phyloP scores from a whole-genome alignment of 1,140 invertebrate species.

The silkworm (Bombyx mori) region ASM3026992v2 NC_085109.1:9940001-9940500 shows the following conservation, averaged over 20 bases:
- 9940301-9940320: too few species aligned
- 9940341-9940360: too few species aligned
- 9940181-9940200: constrained; percentile 20
- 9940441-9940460: constrained; percentile 98
- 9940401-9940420: constrained; percentile 98
- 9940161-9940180: constrained; percentile 82
- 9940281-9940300: too few species aligned
- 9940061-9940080: constrained; percentile 97
- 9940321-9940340: too few species aligned
- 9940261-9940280: too few species aligned
- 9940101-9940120: constrained; percentile 86
- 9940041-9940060: constrained; percentile 96
- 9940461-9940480: constrained; percentile 98
- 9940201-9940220: background rate
- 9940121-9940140: constrained; percentile 87
- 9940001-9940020: constrained; percentile 99
- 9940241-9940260: too few species aligned
- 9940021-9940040: constrained; percentile 95
- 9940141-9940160: constrained; percentile 84
- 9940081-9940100: constrained; percentile 90
- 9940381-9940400: constrained; percentile 87
- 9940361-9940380: too few species aligned
- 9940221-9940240: background rate
- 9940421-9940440: constrained; percentile 99
- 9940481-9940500: constrained; percentile 99